phyloP scores from a whole-genome alignment of 2,888 invertebrate species.

The Dryobotodes eremita region DNA sequence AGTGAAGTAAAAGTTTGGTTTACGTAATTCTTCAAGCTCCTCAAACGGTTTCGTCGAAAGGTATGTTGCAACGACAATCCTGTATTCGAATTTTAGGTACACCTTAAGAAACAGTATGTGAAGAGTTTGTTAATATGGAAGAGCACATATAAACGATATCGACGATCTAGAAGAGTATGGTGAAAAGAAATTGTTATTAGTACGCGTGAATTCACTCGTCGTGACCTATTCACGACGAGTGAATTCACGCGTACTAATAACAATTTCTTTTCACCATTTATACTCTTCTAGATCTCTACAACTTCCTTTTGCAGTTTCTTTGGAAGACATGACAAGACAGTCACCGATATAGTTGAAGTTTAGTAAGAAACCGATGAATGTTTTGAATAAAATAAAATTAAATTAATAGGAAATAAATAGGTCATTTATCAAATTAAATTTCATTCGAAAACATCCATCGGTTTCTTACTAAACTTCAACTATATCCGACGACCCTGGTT shows the following conservation, averaged over 20 bases:
- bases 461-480: too few relatives aligned
- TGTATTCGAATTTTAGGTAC: conserved; percentile 2
- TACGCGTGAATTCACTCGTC: too few relatives aligned
- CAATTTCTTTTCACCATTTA: background rate
- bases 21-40: background rate
- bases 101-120: background rate
- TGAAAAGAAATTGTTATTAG: too few relatives aligned
- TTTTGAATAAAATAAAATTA: too few relatives aligned
- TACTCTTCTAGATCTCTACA: background rate
- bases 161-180: too few relatives aligned
- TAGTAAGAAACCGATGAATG: too few relatives aligned
- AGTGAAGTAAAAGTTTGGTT: background rate
- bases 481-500: too few relatives aligned
- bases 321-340: background rate
- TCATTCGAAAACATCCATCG: too few relatives aligned
- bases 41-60: conserved; percentile 5
- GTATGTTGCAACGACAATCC: conserved; percentile 11
- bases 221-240: too few relatives aligned
- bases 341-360: too few relatives aligned
- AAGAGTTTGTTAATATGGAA: background rate
- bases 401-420: too few relatives aligned
- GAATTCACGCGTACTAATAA: background rate
- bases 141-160: background rate
- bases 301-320: background rate
- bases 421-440: too few relatives aligned